Evolutionary conservation across 35 echinoderm and acorn worm genomes (phyloP), one percentile per base, ranked within the genome.

Genomic region (Eucidaris tribuloides): DNA sequence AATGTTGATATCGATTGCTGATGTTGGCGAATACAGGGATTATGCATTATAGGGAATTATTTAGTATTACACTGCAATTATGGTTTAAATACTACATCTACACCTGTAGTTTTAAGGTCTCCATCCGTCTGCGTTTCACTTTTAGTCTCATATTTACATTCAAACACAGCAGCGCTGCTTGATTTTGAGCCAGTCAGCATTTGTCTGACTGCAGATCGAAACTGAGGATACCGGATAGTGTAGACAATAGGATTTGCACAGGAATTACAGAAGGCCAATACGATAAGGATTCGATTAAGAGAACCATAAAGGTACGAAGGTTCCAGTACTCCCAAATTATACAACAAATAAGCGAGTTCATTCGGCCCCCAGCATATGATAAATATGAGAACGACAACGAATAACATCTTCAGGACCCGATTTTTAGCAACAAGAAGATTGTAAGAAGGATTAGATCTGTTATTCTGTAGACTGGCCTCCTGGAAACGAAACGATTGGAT

Each of bases 181-280:
- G 44, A 4, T 42, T 27, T 27, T 22, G 68, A 22, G 37, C 68
- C 29, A 40, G 68, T 17, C 35, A 74, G 25, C 23, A 89, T 43
- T 30, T 79, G 39, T 58, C 72, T 61, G 5, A 91, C 48, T 3
- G 90, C 90, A 18, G 66, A 33, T 28, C 94, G 65, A 55, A 97
- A 90, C 42, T 92, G 62, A 20, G 87, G 76, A 55, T 97, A 89
- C 49, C 77, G 85, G 42, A 86, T 66, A 5, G 86, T 86, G 62
- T 97, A 97, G 9, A 97, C 92, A 32, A 97, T 78, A 19, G 94
- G 94, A 82, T 97, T 97, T 1, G 86, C 90, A 29, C 94, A 97
- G 66, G 90, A 92, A 83, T 97, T 97, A 14, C 76, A 62, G 44
- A 88, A 93, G 2, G 94, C 94, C 5, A 93, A 32, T 0, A 87